Conservation (phyloP, 2,888 invertebrate genomes). For the Drosophila anomalata region DNA sequence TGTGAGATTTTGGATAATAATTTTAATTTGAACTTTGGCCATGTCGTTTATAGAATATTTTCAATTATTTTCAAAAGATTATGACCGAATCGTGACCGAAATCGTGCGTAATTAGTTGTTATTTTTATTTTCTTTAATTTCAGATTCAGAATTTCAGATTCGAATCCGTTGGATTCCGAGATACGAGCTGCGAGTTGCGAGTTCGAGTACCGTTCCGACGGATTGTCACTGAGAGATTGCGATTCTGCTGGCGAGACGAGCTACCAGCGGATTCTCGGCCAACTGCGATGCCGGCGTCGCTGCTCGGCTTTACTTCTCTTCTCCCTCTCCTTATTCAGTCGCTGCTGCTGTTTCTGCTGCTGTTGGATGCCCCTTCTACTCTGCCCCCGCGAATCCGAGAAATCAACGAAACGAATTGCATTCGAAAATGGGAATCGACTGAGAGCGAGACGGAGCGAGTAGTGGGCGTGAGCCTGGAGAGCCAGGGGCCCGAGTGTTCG, state of each 20-base stretch:
- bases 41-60: conserved; percentile 13
- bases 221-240: conserved; percentile 78
- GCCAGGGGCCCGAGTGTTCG: conserved; percentile 27
- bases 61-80: conserved; percentile 23
- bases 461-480: conserved; percentile 5
- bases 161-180: conserved; percentile 27
- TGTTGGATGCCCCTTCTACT: conserved; percentile 8
- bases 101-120: conserved; percentile 15
- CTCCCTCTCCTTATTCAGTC: neutral
- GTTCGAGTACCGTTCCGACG: conserved; percentile 75
- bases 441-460: conserved; percentile 37
- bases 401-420: conserved; percentile 80
- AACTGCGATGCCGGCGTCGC: conserved; percentile 34
- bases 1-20: neutral
- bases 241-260: conserved; percentile 31
- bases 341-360: neutral
- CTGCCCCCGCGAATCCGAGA: conserved; percentile 63
- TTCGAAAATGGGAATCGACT: conserved; percentile 74
- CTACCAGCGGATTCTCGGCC: conserved; percentile 37
- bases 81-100: conserved; percentile 2
- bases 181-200: conserved; percentile 17
- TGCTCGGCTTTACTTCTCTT: conserved; percentile 15
- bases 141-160: conserved; percentile 24
- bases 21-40: conserved; percentile 12
- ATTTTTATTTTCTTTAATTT: neutral